These are phyloP conservation scores for Mormyrus hasselquistii DNA, from an alignment of 2,797 vertebrate genomes.

Conservation along the genomic window DNA sequence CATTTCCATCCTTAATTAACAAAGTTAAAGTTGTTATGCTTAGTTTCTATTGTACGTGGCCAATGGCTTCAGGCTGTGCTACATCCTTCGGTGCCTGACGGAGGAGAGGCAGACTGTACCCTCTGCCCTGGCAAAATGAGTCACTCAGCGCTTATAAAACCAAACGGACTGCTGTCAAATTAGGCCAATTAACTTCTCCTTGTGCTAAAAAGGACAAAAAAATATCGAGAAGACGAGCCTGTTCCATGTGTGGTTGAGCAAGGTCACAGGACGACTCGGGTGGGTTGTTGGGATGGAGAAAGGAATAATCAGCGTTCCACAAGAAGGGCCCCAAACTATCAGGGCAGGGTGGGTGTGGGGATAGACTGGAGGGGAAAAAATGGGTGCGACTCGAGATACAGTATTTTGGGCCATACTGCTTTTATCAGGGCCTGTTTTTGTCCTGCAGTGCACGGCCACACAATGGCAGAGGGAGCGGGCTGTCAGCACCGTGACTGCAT, in stretches of 20 bases:
- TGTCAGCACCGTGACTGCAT: not conserved
- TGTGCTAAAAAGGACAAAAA: not conserved
- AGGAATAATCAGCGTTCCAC: not conserved
- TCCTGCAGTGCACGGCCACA: not conserved
- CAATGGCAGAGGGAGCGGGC: not conserved
- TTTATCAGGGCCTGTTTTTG: conserved; percentile 8
- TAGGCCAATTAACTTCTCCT: conserved; percentile 2
- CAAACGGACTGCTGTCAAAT: not conserved
- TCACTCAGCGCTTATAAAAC: not conserved
- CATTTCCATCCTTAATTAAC: not conserved
- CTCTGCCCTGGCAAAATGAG: not conserved
- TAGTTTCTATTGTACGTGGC: not conserved
- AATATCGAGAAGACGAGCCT: not conserved
- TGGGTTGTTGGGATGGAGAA: not conserved
- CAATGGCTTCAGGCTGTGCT: not conserved
- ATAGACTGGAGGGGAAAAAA: not conserved
- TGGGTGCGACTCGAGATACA: not conserved
- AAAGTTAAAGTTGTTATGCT: not conserved
- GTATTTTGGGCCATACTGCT: not conserved
- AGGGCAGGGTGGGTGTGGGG: conserved; percentile 17
- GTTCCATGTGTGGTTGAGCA: not conserved
- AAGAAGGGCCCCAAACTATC: not conserved
- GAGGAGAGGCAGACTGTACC: not conserved
- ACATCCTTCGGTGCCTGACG: not conserved
- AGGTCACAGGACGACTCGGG: not conserved